Evolutionary conservation across 2,797 vertebrate species (phyloP).

Genomic region (Okamejei kenojei): DNA sequence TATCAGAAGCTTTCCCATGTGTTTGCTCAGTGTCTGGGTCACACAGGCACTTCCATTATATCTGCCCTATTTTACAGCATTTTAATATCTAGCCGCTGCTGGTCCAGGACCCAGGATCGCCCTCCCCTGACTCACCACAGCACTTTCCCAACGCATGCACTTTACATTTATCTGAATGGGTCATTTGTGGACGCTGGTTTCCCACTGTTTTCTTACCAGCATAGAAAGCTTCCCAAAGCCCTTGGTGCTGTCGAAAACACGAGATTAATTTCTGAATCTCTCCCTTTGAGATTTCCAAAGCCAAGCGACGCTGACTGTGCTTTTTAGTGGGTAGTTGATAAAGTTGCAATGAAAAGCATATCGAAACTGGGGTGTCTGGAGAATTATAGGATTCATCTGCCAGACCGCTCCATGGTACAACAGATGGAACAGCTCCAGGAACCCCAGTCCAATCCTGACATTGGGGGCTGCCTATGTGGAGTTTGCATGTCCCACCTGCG

Average conservation of each 20-base stretch:
- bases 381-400: background rate
- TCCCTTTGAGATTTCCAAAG: background rate
- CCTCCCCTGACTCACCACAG: background rate
- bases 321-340: background rate
- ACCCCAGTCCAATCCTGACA: too few species aligned
- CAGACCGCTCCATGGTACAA: background rate
- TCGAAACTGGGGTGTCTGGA: background rate
- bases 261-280: background rate
- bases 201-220: background rate
- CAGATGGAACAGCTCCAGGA: too few species aligned
- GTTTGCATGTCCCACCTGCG: too few species aligned
- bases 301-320: too few species aligned
- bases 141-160: background rate
- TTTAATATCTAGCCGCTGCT: background rate
- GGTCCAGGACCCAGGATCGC: background rate
- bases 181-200: background rate
- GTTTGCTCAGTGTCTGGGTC: conserved; percentile 20
- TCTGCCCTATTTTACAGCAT: background rate
- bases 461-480: too few species aligned
- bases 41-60: conserved; percentile 28
- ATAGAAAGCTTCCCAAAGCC: background rate
- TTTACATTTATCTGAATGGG: conserved; percentile 14
- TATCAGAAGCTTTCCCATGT: background rate
- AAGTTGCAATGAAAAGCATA: background rate
- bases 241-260: background rate